Evolutionary conservation across 2,888 invertebrate species (phyloP).

Genomic region (Cybosia mesomella): DNA sequence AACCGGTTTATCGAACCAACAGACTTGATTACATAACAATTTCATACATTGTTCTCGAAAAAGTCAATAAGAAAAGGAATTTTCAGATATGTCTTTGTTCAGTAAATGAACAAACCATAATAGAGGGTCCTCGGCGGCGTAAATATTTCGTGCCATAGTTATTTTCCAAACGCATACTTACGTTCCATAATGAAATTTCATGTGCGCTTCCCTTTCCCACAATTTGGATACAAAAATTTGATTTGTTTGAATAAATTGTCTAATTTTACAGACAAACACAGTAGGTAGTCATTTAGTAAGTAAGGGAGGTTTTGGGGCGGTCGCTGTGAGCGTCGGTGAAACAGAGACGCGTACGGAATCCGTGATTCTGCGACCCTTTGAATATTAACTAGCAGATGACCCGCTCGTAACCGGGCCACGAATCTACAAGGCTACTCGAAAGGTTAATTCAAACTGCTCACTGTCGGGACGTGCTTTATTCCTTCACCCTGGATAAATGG

Average conservation of each 20-base stretch:
- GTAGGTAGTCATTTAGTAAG: conserved; percentile 64
- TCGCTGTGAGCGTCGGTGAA: conserved; percentile 58
- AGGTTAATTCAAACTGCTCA: conserved; percentile 76
- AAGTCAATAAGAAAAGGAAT: conserved; percentile 40
- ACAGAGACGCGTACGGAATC: conserved; percentile 78
- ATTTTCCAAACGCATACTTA: conserved; percentile 53
- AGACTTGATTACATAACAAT: conserved; percentile 42
- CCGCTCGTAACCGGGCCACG: conserved; percentile 75
- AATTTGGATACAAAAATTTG: conserved; percentile 28
- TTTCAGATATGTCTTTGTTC: conserved; percentile 53
- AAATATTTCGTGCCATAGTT: conserved; percentile 45
- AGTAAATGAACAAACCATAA: conserved; percentile 53
- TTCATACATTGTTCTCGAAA: conserved; percentile 42
- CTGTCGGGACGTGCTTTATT: conserved; percentile 63
- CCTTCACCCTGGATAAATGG: conserved; percentile 55
- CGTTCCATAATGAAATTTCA: conserved; percentile 51
- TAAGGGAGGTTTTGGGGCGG: conserved; percentile 66
- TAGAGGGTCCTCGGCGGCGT: conserved; percentile 42
- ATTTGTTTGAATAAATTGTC: conserved; percentile 43
- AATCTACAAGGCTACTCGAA: conserved; percentile 71
- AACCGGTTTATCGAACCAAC: conserved; percentile 36
- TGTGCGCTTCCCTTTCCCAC: conserved; percentile 20
- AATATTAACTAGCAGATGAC: conserved; percentile 84
- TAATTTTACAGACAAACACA: conserved; percentile 50
- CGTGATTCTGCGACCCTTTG: conserved; percentile 81